These are phyloP conservation scores for Sitodiplosis mosellana DNA, from an alignment of 1,140 invertebrate species.

Conservation along the genomic window DNA sequence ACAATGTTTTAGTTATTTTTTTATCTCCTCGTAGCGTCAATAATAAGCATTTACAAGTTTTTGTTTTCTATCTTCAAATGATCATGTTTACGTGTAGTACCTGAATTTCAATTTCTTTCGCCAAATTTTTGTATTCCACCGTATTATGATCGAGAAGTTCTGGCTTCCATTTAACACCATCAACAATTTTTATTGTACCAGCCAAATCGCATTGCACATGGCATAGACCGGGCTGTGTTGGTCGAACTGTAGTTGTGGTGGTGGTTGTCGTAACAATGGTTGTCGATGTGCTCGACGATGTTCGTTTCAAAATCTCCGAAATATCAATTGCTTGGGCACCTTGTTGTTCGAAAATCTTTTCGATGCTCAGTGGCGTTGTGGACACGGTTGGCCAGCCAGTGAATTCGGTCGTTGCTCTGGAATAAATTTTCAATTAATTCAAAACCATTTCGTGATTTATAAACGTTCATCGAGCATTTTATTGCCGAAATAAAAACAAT, in stretches of 20 bases:
- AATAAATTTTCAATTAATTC: conserved; percentile 11
- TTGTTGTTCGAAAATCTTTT: conserved; percentile 54
- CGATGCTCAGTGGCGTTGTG: conserved; percentile 66
- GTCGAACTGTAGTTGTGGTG: conserved; percentile 46
- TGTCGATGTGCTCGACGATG: conserved; percentile 30
- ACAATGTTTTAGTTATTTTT: too few relatives aligned
- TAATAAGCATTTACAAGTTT: too few relatives aligned
- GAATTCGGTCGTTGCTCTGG: conserved; percentile 67
- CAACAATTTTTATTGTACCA: conserved; percentile 64
- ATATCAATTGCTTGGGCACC: conserved; percentile 34
- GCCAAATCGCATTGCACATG: conserved; percentile 59
- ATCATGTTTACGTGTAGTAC: conserved; percentile 28
- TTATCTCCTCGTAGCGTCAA: too few relatives aligned
- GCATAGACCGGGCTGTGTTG: conserved; percentile 66
- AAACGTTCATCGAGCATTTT: too few relatives aligned
- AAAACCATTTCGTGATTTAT: conserved; percentile 3
- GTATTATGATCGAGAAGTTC: conserved; percentile 73
- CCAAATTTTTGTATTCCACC: conserved; percentile 62
- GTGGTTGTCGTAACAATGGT: conserved; percentile 59
- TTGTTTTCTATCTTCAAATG: too few relatives aligned
- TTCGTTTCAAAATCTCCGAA: conserved; percentile 15
- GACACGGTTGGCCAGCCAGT: conserved; percentile 73
- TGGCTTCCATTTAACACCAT: conserved; percentile 63
- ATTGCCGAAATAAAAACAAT: too few relatives aligned
- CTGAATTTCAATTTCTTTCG: conserved; percentile 58